A percentile compares a stretch with the other conserved stretches of the same genome.
phyloP scores from a whole-genome alignment of 2,888 invertebrate species.

The Machimus rusticus region DNA sequence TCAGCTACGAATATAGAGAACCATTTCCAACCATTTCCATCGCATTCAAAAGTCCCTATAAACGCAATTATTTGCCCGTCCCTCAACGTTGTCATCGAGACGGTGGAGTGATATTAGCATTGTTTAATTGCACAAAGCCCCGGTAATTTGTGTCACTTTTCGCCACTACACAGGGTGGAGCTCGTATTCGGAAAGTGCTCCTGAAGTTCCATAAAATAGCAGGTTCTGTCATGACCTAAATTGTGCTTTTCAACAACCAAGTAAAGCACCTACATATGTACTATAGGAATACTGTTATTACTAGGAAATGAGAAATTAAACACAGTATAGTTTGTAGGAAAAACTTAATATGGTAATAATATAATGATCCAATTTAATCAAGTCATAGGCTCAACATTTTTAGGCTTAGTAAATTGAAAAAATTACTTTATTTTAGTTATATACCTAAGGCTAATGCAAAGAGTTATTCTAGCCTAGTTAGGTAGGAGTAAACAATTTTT shows the following conservation, averaged over 20 bases:
- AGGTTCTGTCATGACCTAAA: background rate
- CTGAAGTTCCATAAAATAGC: background rate
- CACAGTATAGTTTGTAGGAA: background rate
- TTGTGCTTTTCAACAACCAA: background rate
- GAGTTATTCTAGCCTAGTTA: no score
- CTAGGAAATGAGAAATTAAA: background rate
- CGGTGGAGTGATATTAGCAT: background rate
- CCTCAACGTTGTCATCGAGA: background rate
- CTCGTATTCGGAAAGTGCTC: background rate
- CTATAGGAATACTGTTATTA: background rate
- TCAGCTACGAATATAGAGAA: background rate
- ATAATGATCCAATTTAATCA: background rate
- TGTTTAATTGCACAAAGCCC: background rate
- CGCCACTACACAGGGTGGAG: background rate
- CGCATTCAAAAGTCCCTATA: background rate
- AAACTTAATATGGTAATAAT: background rate
- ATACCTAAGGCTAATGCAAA: no score
- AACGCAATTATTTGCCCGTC: slow-evolving; percentile 31
- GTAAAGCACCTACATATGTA: no score
- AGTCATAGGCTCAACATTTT: background rate
- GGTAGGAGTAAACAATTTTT: no score
- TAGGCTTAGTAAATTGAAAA: background rate
- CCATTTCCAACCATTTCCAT: background rate
- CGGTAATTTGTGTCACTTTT: background rate
- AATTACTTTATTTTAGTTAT: no score